Base-by-base conservation (phyloP, 37 sponge, comb jelly and placozoan species). In the Bolinopsis microptera region DNA sequence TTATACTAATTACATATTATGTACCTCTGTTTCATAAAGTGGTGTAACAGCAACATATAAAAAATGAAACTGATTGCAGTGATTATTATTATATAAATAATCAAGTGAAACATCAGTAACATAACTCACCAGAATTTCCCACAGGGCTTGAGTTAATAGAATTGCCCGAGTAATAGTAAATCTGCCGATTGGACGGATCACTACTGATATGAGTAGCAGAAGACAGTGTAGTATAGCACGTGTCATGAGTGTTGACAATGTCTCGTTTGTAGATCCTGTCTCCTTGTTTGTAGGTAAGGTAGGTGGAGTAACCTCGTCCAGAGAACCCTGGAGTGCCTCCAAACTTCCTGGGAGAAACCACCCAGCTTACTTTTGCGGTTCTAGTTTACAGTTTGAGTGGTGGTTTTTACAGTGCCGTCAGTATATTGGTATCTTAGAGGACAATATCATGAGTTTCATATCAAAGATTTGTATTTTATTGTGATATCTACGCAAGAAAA, bases 291-390 rank as follows among this genome's bases (percentile, higher is more conserved):
- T 72, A 72, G 31, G 31, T 72, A 3, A 72, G 75, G 25, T 72
- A 72, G 13, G 75, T 72, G n/a, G 75, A 30, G 75, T 72, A 72
- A n/a, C 75, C 75, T 28, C 31, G 13, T 72, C 75, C 75, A 3
- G 31, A 30, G 5, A 72, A 28, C 3, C 75, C 75, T 21, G 75
- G 26, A 23, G 31, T 28, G 5, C 75, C 75, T 28, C 31, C 75
- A 72, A 72, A 72, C 75, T 28, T 72, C 26, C 75, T 72, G 75
- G 5, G 68, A 21, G 18, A 67, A 67, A 21, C 21, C 21, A 67
- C 21, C 21, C 13, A 21, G 68, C 68, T 67, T 22, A 22, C 68
- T 67, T 13, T 67, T 67, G 68, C 21, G 13, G 68, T 67, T 67
- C 21, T 67, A 21, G 21, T n/a, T n/a, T n/a, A n/a, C n/a, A n/a